Percentiles rank a stretch among this genome's conserved stretches.
phyloP scores from a whole-genome alignment of 2,888 invertebrate species.

The Capitulum mitella region DNA sequence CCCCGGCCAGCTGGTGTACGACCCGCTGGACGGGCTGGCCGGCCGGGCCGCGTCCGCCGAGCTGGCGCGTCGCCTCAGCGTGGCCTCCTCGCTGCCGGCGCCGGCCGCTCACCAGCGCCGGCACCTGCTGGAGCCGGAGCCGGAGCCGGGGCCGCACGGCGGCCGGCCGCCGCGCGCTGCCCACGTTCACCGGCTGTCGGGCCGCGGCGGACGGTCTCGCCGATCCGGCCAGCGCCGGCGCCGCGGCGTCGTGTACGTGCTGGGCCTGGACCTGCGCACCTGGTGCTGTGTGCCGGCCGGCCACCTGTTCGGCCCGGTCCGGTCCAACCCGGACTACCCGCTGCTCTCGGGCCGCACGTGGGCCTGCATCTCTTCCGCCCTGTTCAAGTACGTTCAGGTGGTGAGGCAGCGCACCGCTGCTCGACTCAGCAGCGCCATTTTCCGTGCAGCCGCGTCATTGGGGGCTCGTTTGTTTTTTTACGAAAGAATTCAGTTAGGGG shows the following conservation, averaged over 20 bases:
- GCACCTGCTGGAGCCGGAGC: background rate
- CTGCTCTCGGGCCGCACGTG: background rate
- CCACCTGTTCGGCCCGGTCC: background rate
- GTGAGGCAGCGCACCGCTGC: background rate
- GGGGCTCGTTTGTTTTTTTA: too few species aligned
- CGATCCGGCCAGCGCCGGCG: background rate
- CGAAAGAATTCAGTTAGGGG: too few species aligned
- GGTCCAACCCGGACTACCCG: background rate
- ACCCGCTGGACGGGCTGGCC: background rate
- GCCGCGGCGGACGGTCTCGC: background rate
- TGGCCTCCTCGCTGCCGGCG: background rate
- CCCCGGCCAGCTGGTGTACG: background rate
- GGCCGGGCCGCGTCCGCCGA: background rate
- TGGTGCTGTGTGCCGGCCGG: slow-evolving; percentile 21
- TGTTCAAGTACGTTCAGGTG: slow-evolving; percentile 14
- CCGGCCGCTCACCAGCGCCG: background rate
- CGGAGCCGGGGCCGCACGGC: background rate
- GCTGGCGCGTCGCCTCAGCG: background rate
- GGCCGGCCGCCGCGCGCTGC: background rate
- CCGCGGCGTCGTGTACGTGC: background rate
- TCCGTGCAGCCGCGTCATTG: too few species aligned
- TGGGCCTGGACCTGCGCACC: slow-evolving; percentile 17
- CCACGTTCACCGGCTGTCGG: background rate
- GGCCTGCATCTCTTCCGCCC: background rate
- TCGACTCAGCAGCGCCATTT: too few species aligned